A percentile compares a stretch with the other conserved stretches of the same genome.
phyloP scores from a whole-genome alignment of 2,888 invertebrate genomes.

The Lasius platythorax region DNA sequence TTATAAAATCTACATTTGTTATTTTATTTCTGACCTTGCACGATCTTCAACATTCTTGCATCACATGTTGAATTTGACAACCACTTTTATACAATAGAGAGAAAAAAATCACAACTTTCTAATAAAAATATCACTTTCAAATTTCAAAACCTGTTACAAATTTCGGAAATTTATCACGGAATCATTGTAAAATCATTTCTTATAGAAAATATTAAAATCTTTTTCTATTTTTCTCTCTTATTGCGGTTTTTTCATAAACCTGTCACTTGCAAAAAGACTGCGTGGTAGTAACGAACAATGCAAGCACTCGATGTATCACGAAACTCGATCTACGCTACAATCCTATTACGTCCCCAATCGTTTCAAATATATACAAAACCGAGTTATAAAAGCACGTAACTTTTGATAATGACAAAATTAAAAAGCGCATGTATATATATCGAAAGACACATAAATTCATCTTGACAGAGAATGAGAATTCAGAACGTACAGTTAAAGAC shows the following conservation, averaged over 20 bases:
- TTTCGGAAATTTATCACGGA: not conserved
- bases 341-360: not conserved
- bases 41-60: not conserved
- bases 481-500: not conserved
- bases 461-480: not conserved
- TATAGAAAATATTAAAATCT: not conserved
- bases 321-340: not conserved
- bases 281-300: not conserved
- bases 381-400: not conserved
- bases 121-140: not conserved
- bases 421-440: not conserved
- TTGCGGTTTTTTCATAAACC: not conserved
- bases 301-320: not conserved
- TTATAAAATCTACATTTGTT: not conserved
- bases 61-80: not conserved
- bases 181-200: not conserved
- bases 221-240: not conserved
- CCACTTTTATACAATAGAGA: not conserved
- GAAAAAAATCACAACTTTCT: not conserved
- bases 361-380: constrained; percentile 3
- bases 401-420: not conserved
- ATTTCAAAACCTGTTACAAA: not conserved
- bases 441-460: not conserved
- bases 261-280: not conserved
- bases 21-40: not conserved